phyloP scores from a whole-genome alignment of 2,888 invertebrate species.

The Iselma pallidipennis region DNA sequence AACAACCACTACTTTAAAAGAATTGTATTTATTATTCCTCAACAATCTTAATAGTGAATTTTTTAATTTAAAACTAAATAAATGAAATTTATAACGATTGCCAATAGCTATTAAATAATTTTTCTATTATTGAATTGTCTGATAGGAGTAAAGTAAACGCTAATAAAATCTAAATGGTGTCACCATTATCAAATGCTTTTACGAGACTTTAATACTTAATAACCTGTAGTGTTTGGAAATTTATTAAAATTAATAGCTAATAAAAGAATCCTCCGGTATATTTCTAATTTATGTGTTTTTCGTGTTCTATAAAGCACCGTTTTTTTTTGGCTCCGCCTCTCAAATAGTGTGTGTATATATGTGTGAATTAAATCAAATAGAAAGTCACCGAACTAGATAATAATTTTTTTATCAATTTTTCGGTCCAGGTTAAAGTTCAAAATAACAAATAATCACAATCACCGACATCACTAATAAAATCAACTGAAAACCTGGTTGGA shows the following conservation, averaged over 20 bases:
- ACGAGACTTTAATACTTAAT: conserved; percentile 40
- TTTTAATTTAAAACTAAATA: too few species aligned
- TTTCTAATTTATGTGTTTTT: conserved; percentile 34
- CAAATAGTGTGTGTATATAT: not conserved
- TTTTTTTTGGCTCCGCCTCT: not conserved
- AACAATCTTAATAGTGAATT: too few species aligned
- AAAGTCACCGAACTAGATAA: not conserved
- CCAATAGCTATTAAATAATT: not conserved
- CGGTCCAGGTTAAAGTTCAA: not conserved
- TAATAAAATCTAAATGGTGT: conserved; percentile 39
- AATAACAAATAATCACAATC: not conserved
- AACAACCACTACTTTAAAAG: too few species aligned
- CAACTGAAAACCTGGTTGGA: not conserved
- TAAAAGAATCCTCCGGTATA: conserved; percentile 38
- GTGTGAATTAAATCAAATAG: not conserved
- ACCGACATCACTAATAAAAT: not conserved
- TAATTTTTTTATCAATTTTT: not conserved
- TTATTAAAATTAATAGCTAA: conserved; percentile 45
- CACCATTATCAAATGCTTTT: conserved; percentile 40
- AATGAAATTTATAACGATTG: not conserved
- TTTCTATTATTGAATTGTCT: not conserved
- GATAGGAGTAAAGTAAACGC: not conserved
- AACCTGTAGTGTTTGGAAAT: conserved; percentile 41
- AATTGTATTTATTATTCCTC: too few species aligned
- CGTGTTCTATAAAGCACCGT: conserved; percentile 4